Percentiles rank a stretch among this genome's conserved stretches.
Evolutionary conservation across 1,140 invertebrate genomes (phyloP).

Genomic region (Brachionus sp.): DNA sequence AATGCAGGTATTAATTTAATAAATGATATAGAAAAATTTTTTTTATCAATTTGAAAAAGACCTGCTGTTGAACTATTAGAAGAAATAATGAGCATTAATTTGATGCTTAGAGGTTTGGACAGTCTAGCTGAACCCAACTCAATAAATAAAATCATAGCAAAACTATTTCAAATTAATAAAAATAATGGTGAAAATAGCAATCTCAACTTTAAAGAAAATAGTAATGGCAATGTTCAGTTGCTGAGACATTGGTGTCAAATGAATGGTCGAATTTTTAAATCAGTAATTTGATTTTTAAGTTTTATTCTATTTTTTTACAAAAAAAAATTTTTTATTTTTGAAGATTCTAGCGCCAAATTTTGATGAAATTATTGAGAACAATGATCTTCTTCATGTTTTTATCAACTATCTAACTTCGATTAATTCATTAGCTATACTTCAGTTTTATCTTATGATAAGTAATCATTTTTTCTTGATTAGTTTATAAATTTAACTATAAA

Average conservation of each 20-base stretch:
- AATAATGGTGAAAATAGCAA: neutral
- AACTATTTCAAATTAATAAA: neutral
- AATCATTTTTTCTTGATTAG: neutral
- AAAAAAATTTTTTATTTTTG: neutral
- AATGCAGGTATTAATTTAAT: slow-evolving; percentile 16
- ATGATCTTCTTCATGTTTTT: slow-evolving; percentile 29
- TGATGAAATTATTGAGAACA: slow-evolving; percentile 33
- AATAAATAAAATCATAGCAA: neutral
- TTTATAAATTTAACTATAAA: neutral
- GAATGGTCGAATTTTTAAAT: slow-evolving; percentile 33
- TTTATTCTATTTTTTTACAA: neutral
- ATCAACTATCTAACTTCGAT: slow-evolving; percentile 4
- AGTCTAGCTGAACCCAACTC: slow-evolving; percentile 16
- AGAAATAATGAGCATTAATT: slow-evolving; percentile 23
- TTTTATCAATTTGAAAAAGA: neutral
- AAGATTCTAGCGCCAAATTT: slow-evolving; percentile 14
- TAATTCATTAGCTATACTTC: neutral
- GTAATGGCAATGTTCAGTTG: neutral
- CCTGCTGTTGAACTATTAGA: neutral
- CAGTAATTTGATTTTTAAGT: neutral
- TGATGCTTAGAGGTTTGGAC: slow-evolving; percentile 14
- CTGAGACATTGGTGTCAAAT: slow-evolving; percentile 44
- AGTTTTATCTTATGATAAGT: slow-evolving; percentile 41
- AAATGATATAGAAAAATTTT: neutral
- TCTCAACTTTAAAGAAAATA: neutral